Percentiles rank a stretch among this genome's conserved stretches.
phyloP scores from a whole-genome alignment of 2,888 invertebrate species.

The Dione vanillae region DNA sequence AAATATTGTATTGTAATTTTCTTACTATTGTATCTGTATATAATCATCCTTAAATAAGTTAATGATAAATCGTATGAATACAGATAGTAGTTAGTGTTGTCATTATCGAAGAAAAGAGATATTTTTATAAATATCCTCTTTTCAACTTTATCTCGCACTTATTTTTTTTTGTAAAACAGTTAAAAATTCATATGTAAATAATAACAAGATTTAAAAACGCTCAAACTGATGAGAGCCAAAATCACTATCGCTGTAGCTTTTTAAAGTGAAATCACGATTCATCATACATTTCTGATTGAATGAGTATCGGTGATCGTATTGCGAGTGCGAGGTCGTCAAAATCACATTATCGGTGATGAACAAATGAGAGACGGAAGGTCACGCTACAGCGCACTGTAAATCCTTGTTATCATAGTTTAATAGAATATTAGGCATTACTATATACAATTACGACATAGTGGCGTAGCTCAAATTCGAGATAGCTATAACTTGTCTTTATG shows the following conservation, averaged over 20 bases:
- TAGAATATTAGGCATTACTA: not conserved
- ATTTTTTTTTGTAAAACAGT: too few relatives aligned
- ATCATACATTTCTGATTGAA: constrained; percentile 28
- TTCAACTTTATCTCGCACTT: too few relatives aligned
- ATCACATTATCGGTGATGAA: constrained; percentile 55
- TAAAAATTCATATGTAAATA: too few relatives aligned
- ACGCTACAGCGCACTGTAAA: constrained; percentile 14
- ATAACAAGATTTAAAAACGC: not conserved
- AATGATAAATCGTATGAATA: too few relatives aligned
- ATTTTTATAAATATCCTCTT: too few relatives aligned
- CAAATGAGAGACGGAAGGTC: constrained; percentile 43
- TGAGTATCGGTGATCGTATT: constrained; percentile 28
- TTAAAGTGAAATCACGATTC: constrained; percentile 16
- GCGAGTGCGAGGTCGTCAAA: constrained; percentile 63
- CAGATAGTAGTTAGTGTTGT: too few relatives aligned
- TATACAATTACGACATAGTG: not conserved
- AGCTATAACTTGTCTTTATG: too few relatives aligned
- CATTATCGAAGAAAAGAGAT: too few relatives aligned
- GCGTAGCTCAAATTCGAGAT: not conserved
- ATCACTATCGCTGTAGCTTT: not conserved
- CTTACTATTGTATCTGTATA: too few relatives aligned
- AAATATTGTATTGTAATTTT: too few relatives aligned
- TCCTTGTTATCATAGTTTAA: not conserved
- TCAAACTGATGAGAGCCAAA: not conserved
- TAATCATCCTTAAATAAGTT: too few relatives aligned